Evolutionary conservation across 2,113 vertebrate species (phyloP).

Genomic region (Alaudala cheleensis): DNA sequence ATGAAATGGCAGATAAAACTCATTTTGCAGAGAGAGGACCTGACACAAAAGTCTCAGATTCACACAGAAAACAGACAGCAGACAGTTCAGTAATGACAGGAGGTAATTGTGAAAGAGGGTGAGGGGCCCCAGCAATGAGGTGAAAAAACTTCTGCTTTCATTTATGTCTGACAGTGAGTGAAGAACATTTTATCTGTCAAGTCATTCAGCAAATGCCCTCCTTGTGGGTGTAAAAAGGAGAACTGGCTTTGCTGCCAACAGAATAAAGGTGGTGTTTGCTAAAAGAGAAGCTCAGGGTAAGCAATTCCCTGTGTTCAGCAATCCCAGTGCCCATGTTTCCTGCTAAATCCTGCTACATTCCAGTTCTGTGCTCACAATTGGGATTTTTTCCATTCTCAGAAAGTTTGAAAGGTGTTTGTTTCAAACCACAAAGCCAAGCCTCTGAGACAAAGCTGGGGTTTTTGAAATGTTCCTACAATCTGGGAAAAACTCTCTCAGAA

Average conservation of each 20-base stretch:
- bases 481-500: neutral
- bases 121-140: neutral
- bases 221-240: neutral
- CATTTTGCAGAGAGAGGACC: neutral
- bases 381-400: neutral
- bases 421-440: neutral
- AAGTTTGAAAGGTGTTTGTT: neutral
- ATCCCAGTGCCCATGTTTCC: neutral
- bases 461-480: neutral
- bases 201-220: neutral
- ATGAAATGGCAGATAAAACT: neutral
- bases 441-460: neutral
- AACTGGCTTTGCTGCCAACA: neutral
- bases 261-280: neutral
- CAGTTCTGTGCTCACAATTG: neutral
- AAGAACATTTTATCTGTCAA: neutral
- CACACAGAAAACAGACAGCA: neutral
- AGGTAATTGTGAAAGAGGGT: neutral
- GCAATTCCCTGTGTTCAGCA: neutral
- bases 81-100: neutral
- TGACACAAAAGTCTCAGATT: neutral
- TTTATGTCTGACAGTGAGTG: neutral
- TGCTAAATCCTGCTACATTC: neutral
- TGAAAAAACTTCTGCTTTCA: neutral
- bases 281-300: neutral